These are phyloP conservation scores for Aselliscus stoliczkanus DNA, from an alignment of 2,797 vertebrate genomes.

Conservation along the genomic window DNA sequence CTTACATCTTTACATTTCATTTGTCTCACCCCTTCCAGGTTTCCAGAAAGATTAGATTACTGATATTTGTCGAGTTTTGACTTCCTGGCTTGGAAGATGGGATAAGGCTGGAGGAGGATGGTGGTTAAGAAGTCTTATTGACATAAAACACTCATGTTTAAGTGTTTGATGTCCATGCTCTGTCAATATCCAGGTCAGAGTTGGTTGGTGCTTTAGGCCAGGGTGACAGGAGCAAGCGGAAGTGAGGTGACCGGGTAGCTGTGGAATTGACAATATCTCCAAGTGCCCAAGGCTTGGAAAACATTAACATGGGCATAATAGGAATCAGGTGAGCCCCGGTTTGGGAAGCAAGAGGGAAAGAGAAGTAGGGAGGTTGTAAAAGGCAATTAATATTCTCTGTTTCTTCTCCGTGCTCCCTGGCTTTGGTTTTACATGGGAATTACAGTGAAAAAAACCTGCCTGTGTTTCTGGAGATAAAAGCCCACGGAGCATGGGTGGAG, in stretches of 20 bases:
- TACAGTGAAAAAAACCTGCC: background rate
- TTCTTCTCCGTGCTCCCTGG: background rate
- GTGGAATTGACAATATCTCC: background rate
- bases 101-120: background rate
- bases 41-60: background rate
- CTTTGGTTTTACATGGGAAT: background rate
- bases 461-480: background rate
- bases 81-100: background rate
- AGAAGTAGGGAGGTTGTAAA: background rate
- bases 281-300: background rate
- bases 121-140: background rate
- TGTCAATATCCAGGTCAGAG: background rate
- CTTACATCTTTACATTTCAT: background rate
- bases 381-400: background rate
- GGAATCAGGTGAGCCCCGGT: background rate
- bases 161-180: background rate
- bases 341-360: fast-evolving
- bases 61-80: background rate
- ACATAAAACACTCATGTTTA: background rate
- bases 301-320: background rate
- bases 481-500: background rate
- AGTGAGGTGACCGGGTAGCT: background rate
- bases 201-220: background rate
- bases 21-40: background rate
- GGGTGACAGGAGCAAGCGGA: background rate